Evolutionary conservation across 2,888 invertebrate species (phyloP), one percentile per base, ranked within the genome.

Genomic region (Venusia cambrica): DNA sequence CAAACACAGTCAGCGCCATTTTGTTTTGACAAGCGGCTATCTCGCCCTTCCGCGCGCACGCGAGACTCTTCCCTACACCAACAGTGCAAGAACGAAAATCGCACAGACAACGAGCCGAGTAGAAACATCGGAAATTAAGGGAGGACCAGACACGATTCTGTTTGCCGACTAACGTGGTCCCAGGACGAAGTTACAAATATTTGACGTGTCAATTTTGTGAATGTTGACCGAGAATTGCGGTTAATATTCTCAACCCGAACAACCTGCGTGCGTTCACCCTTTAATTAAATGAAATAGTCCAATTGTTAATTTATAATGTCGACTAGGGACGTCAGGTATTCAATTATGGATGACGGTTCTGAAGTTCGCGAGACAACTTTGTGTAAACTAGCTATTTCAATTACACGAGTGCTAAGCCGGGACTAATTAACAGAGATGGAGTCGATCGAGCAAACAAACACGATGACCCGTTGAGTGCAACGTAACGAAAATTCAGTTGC

Each of bases 201-300:
- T 88, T 87, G 87, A 87, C 83, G 87, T 87, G 88, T 87, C 88
- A 87, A 87, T 87, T 87, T 85, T 83, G 80, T 76, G 80, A 83
- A 84, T 88, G 87, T 88, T 87, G 87, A 87, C 87, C 74, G 78
- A 84, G 85, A 79, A 84, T 84, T 80, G 85, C 71, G 87, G 87
- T 84, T 85, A 87, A 87, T 87, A 85, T 85, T 80, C 78, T 73
- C 73, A 73, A 73, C 72, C 81, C 76, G 74, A 62, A 58, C 71
- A 73, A 76, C 77, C 79, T 76, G 54, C 62, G 68, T 64, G 59
- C 69, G 65, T 20, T 66, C 67, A 67, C 69, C 73, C 75, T 73
- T 80, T 85, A 84, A 85, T 85, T 85, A 84, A 84, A 84, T 77
- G 70, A 75, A 80, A 81, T 76, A 80, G 75, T 79, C 67, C 68